These are phyloP conservation scores for Zophobas morio DNA, from an alignment of 1,140 invertebrate species.

Conservation along the genomic window DNA sequence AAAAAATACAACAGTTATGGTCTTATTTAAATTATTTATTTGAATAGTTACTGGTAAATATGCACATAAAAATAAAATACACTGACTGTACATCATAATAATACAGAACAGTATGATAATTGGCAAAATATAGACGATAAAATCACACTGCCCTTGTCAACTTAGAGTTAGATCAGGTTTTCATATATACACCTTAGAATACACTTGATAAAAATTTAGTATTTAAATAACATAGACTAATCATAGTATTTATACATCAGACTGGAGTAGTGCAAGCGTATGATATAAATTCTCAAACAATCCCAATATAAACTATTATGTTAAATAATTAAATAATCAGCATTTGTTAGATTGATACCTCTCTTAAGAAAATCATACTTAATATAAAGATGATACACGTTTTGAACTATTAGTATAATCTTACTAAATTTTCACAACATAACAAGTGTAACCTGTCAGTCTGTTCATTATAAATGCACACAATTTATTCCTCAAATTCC, in stretches of 20 bases:
- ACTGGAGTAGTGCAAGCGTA: slow-evolving; percentile 48
- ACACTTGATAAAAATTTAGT: slow-evolving; percentile 42
- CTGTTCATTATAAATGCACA: slow-evolving; percentile 48
- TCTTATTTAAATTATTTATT: slow-evolving; percentile 40
- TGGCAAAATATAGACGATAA: slow-evolving; percentile 50
- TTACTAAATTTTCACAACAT: slow-evolving; percentile 33
- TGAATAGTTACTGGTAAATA: slow-evolving; percentile 51
- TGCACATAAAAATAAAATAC: slow-evolving; percentile 64
- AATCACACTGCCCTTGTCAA: slow-evolving; percentile 55
- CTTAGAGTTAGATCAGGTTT: slow-evolving; percentile 46
- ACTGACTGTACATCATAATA: slow-evolving; percentile 62
- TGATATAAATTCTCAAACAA: slow-evolving; percentile 24
- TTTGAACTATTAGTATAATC: slow-evolving; percentile 41
- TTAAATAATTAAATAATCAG: slow-evolving; percentile 35
- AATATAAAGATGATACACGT: slow-evolving; percentile 29
- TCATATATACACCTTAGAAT: slow-evolving; percentile 47
- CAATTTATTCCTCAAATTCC: slow-evolving; percentile 26
- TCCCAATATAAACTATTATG: slow-evolving; percentile 38
- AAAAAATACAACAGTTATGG: no score
- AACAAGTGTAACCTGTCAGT: slow-evolving; percentile 45
- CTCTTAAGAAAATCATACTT: slow-evolving; percentile 22
- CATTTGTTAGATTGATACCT: slow-evolving; percentile 33
- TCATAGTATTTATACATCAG: slow-evolving; percentile 53
- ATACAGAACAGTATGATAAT: slow-evolving; percentile 59
- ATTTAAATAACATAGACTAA: slow-evolving; percentile 50